phyloP scores from a whole-genome alignment of 2,113 vertebrate species.

The Otis tarda region DNA sequence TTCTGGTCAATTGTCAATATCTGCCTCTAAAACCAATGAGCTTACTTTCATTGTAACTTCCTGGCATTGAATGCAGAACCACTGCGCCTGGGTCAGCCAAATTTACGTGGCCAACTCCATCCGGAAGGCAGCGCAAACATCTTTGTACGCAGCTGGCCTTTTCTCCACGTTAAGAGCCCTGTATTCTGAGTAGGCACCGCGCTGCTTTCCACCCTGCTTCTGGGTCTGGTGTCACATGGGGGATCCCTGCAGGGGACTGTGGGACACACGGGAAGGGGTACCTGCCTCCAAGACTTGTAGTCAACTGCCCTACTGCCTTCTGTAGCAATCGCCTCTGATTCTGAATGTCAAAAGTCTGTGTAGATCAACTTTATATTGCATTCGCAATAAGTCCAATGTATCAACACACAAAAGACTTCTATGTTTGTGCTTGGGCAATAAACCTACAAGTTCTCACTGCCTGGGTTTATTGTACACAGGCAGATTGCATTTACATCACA shows the following conservation, averaged over 20 bases:
- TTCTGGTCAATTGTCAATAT: neutral
- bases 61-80: neutral
- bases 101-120: rapidly evolving
- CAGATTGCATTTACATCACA: neutral
- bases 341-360: neutral
- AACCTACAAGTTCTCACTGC: rapidly evolving
- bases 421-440: neutral
- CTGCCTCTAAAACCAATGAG: neutral
- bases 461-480: neutral
- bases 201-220: neutral
- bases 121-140: rapidly evolving
- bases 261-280: no score
- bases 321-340: neutral
- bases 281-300: neutral
- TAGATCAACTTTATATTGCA: neutral
- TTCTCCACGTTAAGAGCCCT: neutral
- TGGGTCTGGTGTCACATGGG: neutral
- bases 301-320: neutral
- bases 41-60: neutral
- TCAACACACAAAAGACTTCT: neutral
- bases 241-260: neutral
- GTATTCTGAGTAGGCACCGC: no score
- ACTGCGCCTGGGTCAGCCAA: neutral
- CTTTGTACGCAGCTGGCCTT: rapidly evolving
- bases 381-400: neutral